A percentile compares a stretch with the other conserved stretches of the same genome.
Evolutionary conservation across 1,140 invertebrate genomes (phyloP).

Genomic region (Drosophila miranda): DNA sequence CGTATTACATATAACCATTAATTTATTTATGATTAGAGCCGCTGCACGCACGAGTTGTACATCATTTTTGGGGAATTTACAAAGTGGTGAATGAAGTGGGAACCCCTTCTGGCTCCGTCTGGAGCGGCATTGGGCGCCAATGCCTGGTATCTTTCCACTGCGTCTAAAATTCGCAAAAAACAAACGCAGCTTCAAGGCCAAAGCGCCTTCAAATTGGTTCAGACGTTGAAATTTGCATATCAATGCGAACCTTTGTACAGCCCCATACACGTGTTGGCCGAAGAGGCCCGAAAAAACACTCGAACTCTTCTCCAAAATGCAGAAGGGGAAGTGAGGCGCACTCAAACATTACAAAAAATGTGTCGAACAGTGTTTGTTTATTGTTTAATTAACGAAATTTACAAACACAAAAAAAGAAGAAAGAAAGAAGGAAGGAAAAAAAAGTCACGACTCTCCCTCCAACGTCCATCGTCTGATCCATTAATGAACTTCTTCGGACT

Average conservation of each 20-base stretch:
- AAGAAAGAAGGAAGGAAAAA: conserved; percentile 24
- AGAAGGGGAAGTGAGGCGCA: too few species aligned
- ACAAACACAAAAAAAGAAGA: too few species aligned
- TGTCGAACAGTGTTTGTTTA: conserved; percentile 55
- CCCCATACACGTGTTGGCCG: conserved; percentile 47
- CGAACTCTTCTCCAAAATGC: neutral
- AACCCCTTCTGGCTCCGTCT: too few species aligned
- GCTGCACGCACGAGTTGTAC: neutral
- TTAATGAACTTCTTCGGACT: conserved; percentile 35
- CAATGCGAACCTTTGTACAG: conserved; percentile 36
- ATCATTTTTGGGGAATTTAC: neutral
- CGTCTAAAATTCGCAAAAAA: conserved; percentile 31
- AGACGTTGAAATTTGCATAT: conserved; percentile 64
- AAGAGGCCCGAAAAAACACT: conserved; percentile 12
- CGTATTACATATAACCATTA: conserved; percentile 5
- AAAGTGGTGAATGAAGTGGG: too few species aligned
- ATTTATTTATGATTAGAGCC: conserved; percentile 47
- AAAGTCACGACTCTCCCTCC: conserved; percentile 48
- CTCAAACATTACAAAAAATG: conserved; percentile 29
- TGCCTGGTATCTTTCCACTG: conserved; percentile 21
- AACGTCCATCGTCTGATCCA: neutral
- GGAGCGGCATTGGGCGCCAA: too few species aligned
- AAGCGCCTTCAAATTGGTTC: conserved; percentile 63
- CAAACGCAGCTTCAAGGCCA: conserved; percentile 64
- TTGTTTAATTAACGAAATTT: conserved; percentile 45